Conservation (phyloP, 2,113 vertebrate species). For the Nerophis lumbriciformis region DNA sequence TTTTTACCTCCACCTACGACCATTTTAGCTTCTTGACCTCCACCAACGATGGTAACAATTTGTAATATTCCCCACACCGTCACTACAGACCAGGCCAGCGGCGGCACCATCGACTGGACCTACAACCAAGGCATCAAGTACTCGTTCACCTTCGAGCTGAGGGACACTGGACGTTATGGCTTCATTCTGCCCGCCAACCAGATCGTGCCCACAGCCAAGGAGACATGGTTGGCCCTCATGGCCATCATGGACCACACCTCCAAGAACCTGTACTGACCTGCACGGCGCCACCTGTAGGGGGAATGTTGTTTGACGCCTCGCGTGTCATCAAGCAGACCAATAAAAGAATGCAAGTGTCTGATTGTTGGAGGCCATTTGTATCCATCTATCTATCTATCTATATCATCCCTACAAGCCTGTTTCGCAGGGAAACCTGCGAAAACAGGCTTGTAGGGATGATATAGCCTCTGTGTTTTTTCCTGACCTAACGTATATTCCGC, state of each 20-base stretch:
- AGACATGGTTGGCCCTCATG: slow-evolving; percentile 86
- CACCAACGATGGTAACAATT: no score
- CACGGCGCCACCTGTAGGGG: not conserved
- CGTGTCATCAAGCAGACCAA: not conserved
- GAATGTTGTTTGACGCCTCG: not conserved
- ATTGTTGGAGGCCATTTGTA: no score
- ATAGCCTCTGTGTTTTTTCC: no score
- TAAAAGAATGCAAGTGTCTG: not conserved
- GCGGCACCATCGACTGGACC: slow-evolving; percentile 85
- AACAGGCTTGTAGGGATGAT: no score
- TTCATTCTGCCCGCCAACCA: slow-evolving; percentile 87
- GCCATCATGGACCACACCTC: slow-evolving; percentile 78
- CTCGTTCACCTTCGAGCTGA: slow-evolving; percentile 89
- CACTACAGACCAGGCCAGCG: slow-evolving; percentile 81
- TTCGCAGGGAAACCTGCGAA: no score
- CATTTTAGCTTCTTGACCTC: no score
- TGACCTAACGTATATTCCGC: no score
- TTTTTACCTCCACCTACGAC: not conserved
- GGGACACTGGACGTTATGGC: slow-evolving; percentile 83
- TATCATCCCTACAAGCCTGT: no score
- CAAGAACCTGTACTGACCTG: slow-evolving; percentile 72
- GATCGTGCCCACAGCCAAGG: slow-evolving; percentile 84
- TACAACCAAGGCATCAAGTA: slow-evolving; percentile 89
- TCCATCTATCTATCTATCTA: no score
- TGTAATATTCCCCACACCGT: no score